Conservation (phyloP, 2,113 vertebrate species). For the Bujurquina vittata region DNA sequence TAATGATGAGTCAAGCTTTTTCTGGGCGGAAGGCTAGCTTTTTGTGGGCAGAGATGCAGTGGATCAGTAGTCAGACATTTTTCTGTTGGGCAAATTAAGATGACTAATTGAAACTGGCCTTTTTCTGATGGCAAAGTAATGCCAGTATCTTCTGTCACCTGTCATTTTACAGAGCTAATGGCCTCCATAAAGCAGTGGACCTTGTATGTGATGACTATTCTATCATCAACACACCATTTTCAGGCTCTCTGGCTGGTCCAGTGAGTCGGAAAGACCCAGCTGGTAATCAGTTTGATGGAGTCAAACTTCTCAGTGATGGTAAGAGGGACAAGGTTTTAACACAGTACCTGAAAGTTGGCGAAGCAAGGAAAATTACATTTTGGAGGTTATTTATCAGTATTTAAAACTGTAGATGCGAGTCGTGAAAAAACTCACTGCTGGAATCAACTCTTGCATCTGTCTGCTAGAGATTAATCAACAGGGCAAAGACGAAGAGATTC, state of each 20-base stretch:
- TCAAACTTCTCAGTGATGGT: conserved; percentile 71
- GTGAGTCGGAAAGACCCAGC: conserved; percentile 37
- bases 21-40: background rate
- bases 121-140: background rate
- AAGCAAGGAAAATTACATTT: background rate
- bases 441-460: too few relatives aligned
- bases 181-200: conserved; percentile 63
- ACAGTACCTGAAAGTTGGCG: background rate
- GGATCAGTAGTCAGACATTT: background rate
- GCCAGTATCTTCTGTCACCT: background rate
- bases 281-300: conserved; percentile 62
- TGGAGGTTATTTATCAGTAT: background rate
- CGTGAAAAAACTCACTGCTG: background rate
- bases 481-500: background rate
- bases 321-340: background rate
- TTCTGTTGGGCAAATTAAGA: background rate
- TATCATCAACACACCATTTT: conserved; percentile 67
- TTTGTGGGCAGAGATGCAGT: background rate
- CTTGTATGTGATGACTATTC: conserved; percentile 73
- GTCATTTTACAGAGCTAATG: conserved; percentile 42
- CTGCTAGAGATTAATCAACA: background rate
- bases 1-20: background rate
- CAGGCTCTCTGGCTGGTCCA: conserved; percentile 59
- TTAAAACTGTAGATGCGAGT: background rate
- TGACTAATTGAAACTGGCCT: background rate